Base-by-base conservation (phyloP, 2,888 invertebrate genomes). In the Criorhina ranunculi region DNA sequence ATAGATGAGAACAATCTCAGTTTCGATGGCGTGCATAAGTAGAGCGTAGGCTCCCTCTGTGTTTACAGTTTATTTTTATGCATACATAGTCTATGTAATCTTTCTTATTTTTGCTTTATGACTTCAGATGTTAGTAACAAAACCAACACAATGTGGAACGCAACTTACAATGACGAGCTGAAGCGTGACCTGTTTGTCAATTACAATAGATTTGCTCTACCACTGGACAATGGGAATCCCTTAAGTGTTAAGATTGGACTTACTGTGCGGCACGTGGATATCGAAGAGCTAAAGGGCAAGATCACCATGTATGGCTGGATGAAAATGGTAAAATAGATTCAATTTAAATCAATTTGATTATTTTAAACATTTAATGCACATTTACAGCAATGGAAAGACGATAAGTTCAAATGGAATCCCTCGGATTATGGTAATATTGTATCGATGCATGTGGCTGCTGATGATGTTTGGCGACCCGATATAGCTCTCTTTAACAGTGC, bases 391-490 rank as follows among this genome's bases (percentile, higher is more conserved):
- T 97, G 97, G 97, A 91, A 90, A 46, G 97, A 97, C 89, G 93
- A 94, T n/a, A 95, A 95, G 73, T 91, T 96, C 4, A 92, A 93
- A 62, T 97, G 96, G 96, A 95, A 96, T 89, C 90, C 93, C 0
- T 91, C 92, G 2, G 93, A 94, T 19, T 96, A 95, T 87, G 95
- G 94, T 87, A 95, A 94, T 31, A 92, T 96, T 62, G 92, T 92
- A 17, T 90, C 91, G 46, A 91, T 95, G 42, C 93, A 95, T 89
- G 92, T 95, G 88, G 93, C 94, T 7, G 94, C 94, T 77, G 95
- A 95, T 90, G 95, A 96, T 89, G 93, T 96, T 87, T 97, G 97
- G 96, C 94, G 94, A 90, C 97, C 96, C 3, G 96, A 96, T 79
- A 87, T 91, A 5, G 93, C 93, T 83, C 92, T 96, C 11, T 94